Evolutionary conservation across 2,113 vertebrate species (phyloP).

Genomic region (Callocephalon fimbriatum): DNA sequence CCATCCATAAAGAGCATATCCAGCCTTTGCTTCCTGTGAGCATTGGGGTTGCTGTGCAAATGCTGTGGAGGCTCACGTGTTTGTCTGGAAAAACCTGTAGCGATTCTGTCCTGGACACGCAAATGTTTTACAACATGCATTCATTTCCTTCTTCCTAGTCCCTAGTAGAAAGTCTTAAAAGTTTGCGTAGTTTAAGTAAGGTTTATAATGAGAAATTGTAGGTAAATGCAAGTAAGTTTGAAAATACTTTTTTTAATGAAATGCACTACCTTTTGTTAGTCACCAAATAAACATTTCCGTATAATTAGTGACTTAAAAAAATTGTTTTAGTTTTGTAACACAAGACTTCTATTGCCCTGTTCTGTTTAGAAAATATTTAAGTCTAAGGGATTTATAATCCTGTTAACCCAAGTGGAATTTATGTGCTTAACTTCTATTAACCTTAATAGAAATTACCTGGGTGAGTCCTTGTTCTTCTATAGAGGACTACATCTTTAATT

Average conservation of each 20-base stretch:
- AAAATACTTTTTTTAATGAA: not conserved
- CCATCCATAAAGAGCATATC: accelerated
- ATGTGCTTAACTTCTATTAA: not conserved
- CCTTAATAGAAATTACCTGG: not conserved
- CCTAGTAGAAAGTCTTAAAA: not conserved
- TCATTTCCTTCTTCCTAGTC: not conserved
- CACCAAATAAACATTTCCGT: not conserved
- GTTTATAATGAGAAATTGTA: not conserved
- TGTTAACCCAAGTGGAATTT: not conserved
- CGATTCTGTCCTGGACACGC: not conserved
- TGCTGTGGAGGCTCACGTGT: not conserved
- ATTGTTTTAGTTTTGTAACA: not conserved
- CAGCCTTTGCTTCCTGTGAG: not conserved
- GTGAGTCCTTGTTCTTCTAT: not conserved
- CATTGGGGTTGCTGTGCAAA: accelerated
- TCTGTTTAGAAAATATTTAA: conserved; percentile 42
- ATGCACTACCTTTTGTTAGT: not conserved
- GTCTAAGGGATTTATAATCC: not conserved
- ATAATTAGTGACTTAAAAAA: not conserved
- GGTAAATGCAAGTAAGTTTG: not conserved
- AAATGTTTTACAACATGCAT: accelerated
- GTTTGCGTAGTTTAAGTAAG: not conserved
- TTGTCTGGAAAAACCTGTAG: not conserved
- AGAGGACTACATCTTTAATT: not conserved
- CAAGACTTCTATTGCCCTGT: not conserved